Base-by-base conservation (phyloP, 2,888 invertebrate genomes). In the Automeris io region DNA sequence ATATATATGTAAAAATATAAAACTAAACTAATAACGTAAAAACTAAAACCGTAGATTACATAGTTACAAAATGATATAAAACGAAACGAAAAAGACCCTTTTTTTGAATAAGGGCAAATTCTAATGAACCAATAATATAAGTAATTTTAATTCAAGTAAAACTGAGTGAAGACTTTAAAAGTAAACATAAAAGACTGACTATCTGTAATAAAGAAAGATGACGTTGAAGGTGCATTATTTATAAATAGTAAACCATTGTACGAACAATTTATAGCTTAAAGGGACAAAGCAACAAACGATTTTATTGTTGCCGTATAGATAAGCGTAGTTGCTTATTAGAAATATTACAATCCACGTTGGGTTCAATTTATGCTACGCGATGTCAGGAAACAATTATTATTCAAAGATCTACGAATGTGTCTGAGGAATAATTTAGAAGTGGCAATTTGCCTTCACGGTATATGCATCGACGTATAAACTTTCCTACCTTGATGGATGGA, bases 311-410 rank as follows among this genome's bases (percentile, higher is more conserved):
- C 62, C 49, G 58, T 46, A 58, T 54, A 60, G 54, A 70, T 71
- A 71, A 74, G 72, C 72, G 52, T 54, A 45, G 49, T 46, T 49
- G 51, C 57, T 55, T 61, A 63, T 65, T 63, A 61, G 61, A 64
- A 61, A 60, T 58, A 63, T 59, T 66, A 59, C 59, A 56, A 66
- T 66, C 65, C 61, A 50, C 61, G 62, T 56, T 62, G 58, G 51
- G 60, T 65, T 70, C 66, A 68, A 74, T 76, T 78, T 73, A 76
- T 74, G 65, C 59, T 62, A 69, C 62, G 34, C 37, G 42, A 65
- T 63, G 51, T 55, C 60, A 61, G 71, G 75, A 74, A 75, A 74
- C 65, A 65, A 70, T 74, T 70, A 75, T 59, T 53, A 37, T 40
- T 51, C 37, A 22, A 16, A 31, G 31, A 37, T 37, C 37, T 37